phyloP scores from a whole-genome alignment of 2,113 vertebrate genomes.

The Lagenorhynchus albirostris region DNA sequence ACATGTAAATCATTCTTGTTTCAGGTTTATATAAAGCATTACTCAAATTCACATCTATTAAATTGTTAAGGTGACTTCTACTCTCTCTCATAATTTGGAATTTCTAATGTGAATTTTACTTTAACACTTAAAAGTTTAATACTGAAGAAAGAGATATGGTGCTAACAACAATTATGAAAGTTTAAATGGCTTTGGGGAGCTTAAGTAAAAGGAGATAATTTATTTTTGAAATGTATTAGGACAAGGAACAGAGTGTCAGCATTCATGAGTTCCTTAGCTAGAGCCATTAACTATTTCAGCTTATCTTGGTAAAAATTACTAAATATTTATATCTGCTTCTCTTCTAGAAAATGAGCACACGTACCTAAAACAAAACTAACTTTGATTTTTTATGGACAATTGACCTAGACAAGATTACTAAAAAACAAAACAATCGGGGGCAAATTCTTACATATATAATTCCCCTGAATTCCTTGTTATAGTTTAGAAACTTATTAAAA shows the following conservation, averaged over 20 bases:
- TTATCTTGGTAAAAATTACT: conserved; percentile 4
- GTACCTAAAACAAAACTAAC: background rate
- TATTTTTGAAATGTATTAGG: conserved; percentile 55
- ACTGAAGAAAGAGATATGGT: conserved; percentile 34
- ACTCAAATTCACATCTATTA: conserved; percentile 35
- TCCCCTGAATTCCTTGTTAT: background rate
- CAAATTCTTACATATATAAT: background rate
- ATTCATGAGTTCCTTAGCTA: conserved; percentile 22
- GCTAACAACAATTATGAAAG: conserved; percentile 56
- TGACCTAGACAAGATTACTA: background rate
- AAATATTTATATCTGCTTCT: background rate
- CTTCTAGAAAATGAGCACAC: conserved; percentile 8
- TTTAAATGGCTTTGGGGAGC: conserved; percentile 59
- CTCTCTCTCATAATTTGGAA: conserved; percentile 39
- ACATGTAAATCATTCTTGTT: background rate
- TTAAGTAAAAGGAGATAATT: conserved; percentile 55
- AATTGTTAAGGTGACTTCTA: conserved; percentile 53
- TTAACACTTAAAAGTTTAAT: conserved; percentile 56
- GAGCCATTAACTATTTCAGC: conserved; percentile 25
- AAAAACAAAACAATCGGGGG: background rate
- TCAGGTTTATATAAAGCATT: conserved; percentile 13
- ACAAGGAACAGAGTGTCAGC: conserved; percentile 6
- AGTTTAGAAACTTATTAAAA: conserved; percentile 18
- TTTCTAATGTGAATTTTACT: conserved; percentile 57
- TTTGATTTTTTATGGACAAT: background rate